phyloP scores from a whole-genome alignment of 2,113 vertebrate genomes.

The Neogobius melanostomus region DNA sequence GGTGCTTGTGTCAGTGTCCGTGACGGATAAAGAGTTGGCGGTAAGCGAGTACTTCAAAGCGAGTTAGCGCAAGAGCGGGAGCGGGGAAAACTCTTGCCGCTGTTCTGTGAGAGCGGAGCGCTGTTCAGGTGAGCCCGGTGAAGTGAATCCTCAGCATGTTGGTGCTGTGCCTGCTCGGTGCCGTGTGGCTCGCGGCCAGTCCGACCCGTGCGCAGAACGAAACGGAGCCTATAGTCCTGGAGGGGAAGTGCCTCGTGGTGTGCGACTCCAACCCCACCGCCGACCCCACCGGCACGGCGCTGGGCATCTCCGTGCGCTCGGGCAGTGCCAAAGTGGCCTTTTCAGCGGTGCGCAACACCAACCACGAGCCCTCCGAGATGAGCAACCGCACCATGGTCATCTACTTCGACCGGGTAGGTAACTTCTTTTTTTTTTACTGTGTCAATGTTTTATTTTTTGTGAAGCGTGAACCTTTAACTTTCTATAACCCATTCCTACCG shows the following conservation, averaged over 20 bases:
- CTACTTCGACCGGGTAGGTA: constrained; percentile 92
- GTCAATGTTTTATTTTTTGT: not conserved
- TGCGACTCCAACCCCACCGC: constrained; percentile 95
- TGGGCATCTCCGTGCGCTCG: constrained; percentile 94
- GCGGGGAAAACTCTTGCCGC: constrained; percentile 34
- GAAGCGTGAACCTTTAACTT: not conserved
- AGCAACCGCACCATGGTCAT: constrained; percentile 97
- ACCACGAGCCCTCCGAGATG: constrained; percentile 99
- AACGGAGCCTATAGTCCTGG: constrained; percentile 93
- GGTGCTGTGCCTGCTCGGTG: constrained; percentile 77
- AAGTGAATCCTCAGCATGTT: constrained; percentile 72
- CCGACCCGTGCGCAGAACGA: constrained; percentile 87
- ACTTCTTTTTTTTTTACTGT: not conserved
- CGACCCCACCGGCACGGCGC: constrained; percentile 91
- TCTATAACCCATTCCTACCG: not conserved
- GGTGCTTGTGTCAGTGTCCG: constrained; percentile 6
- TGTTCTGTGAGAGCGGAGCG: constrained; percentile 1
- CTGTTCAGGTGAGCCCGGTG: constrained; percentile 3
- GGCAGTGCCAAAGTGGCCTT: constrained; percentile 95
- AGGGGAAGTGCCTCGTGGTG: constrained; percentile 95
- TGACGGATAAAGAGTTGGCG: constrained; percentile 15
- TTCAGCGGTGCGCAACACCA: constrained; percentile 94
- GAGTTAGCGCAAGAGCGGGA: constrained; percentile 1
- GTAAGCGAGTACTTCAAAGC: not conserved
- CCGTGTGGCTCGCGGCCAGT: constrained; percentile 79